Evolutionary conservation across 2,113 vertebrate genomes (phyloP).

Genomic region (Mionectes macconnelli): DNA sequence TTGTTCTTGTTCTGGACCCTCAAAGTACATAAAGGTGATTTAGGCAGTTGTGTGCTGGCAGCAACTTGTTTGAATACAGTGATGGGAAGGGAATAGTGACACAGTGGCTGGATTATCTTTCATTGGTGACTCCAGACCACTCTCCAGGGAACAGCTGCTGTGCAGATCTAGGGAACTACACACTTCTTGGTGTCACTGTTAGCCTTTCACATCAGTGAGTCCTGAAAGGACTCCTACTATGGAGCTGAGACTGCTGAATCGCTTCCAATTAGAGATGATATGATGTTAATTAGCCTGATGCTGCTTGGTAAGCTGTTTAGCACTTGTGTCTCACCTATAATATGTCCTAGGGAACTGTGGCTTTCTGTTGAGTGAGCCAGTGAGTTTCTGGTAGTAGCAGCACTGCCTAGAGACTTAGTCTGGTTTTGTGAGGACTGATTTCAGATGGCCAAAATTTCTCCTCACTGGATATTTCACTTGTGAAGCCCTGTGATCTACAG

Average conservation of each 20-base stretch:
- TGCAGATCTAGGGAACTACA: neutral
- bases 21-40: neutral
- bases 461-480: neutral
- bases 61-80: neutral
- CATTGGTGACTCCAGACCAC: neutral
- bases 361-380: neutral
- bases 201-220: slow-evolving; percentile 32
- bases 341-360: neutral
- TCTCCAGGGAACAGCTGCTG: neutral
- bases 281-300: slow-evolving; percentile 63
- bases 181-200: slow-evolving; percentile 25
- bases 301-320: slow-evolving; percentile 64
- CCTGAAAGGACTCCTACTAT: slow-evolving; percentile 1
- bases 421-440: neutral
- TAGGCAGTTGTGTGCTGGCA: neutral
- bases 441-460: neutral
- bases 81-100: neutral
- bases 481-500: neutral
- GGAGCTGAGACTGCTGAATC: slow-evolving; percentile 31
- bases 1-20: neutral
- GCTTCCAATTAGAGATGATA: slow-evolving; percentile 58
- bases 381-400: neutral
- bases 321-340: slow-evolving; percentile 35
- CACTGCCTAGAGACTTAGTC: neutral
- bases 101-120: neutral